Evolutionary conservation across 2,113 vertebrate species (phyloP), one percentile per base, ranked within the genome.

Genomic region (Xyrauchen texanus): DNA sequence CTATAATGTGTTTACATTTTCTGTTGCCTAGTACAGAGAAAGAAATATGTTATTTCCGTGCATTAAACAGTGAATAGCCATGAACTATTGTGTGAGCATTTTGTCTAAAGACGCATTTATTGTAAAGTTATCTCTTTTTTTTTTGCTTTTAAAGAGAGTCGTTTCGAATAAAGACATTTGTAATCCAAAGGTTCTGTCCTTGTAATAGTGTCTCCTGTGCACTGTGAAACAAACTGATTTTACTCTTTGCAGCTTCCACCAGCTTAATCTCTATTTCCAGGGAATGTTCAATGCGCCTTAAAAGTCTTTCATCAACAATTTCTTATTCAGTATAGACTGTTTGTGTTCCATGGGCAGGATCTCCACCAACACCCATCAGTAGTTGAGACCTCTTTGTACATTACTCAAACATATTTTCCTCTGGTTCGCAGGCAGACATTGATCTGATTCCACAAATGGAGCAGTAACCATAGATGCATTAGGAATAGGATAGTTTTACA

Each of bases 11-110:
- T 96, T 97, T 96, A 97, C 96, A 97, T 96, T 94, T 95, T 96
- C 94, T 95, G 95, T 96, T 98, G 96, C 96, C 95, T 98, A 94
- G 92, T 96, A 94, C 92, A 94, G 92, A 95, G 76, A 81, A 92
- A 93, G 86, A 81, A 81, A 76, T 53, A 93, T 92, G 91, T 95
- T 93, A 91, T 94, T 93, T 95, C 21, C 91, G 90, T 94, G 93
- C 92, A 96, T 95, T 95, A 93, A 95, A 95, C 91, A 86, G 91
- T 94, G 92, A 92, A 94, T 87, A 93, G 90, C 91, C 87, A 77
- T 86, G 87, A 87, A 86, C 58, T 78, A 76, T 88, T 80, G 82
- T 89, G 90, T 91, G 88, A 90, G 91, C 77, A 52, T 87, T 85
- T 82, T 88, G 81, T 88, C 82, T 83, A 82, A 83, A 87, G 85